Base-by-base conservation (phyloP, 2,797 vertebrate species). In the Peromyscus aztecus region DNA sequence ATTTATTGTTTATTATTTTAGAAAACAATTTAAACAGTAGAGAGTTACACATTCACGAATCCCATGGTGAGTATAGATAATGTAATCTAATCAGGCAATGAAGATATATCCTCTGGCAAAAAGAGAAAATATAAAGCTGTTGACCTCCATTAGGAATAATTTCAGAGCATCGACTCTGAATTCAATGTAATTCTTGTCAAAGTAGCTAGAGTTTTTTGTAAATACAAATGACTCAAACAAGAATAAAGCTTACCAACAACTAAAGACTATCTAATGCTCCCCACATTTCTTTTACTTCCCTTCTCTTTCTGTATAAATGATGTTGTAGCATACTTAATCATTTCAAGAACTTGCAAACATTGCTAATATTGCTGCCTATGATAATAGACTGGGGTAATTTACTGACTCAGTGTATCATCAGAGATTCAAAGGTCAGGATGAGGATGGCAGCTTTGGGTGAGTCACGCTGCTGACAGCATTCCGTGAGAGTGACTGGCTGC, bases 101-200 rank as follows among this genome's bases (percentile, higher is more conserved):
- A 24, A 61, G 59, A 57, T 57, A 27, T 61, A 27, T 61, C 24
- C 59, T 61, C 9, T 61, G 10, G 59, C 8, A 94, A 73, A 31
- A 34, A 75, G 24, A 91, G 12, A 61, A 55, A 57, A n/a, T 81
- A 83, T 4, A 67, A 94, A 97, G 89, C n/a, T 89, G 40, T 94
- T 95, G 86, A 94, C 78, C n/a, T 95, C 84, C 27, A 43, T 94
- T 92, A 78, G 24, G 83, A 95, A 94, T 94, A 67, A 92, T 94
- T 92, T 96, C 43, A 87, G 31, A 97, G 23, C 31, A 88, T 97
- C 91, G 78, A 31, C 77, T 89, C 81, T 96, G 82, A 91, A 95
- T 93, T 97, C 95, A 96, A 76, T 89, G 11, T 31, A 94, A 86
- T 84, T 95, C 69, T 95, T 94, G 11, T 86, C 19, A 82, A 40